Base-by-base conservation (phyloP, 1,140 invertebrate genomes). In the Aphis gossypii region DNA sequence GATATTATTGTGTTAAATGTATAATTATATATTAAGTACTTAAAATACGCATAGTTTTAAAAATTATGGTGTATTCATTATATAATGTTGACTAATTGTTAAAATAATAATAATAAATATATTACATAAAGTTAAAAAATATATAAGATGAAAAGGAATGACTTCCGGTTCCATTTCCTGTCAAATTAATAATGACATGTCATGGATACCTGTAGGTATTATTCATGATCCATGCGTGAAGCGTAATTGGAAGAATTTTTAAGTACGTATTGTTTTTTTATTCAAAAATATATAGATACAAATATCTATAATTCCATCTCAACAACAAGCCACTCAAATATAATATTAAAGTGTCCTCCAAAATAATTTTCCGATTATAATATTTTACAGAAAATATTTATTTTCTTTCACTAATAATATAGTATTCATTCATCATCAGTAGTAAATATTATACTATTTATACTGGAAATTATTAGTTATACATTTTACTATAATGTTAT, bases 131-230 rank as follows among this genome's bases (percentile, higher is more conserved):
- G 20, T n/a, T n/a, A 21, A 21, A 48, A 88, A 35, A 48, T 44
- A 48, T 44, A 48, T 48, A 87, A 48, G 14, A 87, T 8, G 30
- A 48, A 48, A 48, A 48, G 48, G 14, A 87, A 48, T 87, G 46
- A 9, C 44, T 23, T 48, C 84, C 44, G 44, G 84, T 87, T 87
- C 7, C 84, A 7, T 87, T 87, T 87, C 84, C 84, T 48, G 84
- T 21, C 44, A n/a, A 87, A 87, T 87, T 30, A 87, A 87, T 87
- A 87, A 87, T 87, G 84, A 87, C 44, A 30, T 30, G 9, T 48
- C 48, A 48, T 87, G 83, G 83, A 86, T 86, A 86, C 23, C 41
- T 8, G 82, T 41, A 23, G 0, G 5, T 38, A 35, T 11, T 82
- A 82, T 76, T 14, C 68, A 83, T 23, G 38, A 41, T 83, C 38